Base-by-base conservation (phyloP, 1,140 invertebrate genomes). In the Dolichoris vasculosae region DNA sequence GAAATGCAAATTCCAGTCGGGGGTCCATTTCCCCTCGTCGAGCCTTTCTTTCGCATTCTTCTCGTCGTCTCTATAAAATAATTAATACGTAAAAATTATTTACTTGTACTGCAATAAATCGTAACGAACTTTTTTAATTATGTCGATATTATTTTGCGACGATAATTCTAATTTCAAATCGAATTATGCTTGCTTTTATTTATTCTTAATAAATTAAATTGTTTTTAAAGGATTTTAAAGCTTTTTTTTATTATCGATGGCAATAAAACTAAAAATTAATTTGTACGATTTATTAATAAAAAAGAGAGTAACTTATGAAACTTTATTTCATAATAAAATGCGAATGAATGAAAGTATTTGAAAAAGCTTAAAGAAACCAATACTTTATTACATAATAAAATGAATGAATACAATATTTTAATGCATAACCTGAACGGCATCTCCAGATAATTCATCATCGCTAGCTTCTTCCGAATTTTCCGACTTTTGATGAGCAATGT, bases 1-100 rank as follows among this genome's bases (percentile, higher is more conserved):
- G 97, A 92, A 98, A 97, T 40, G 96, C 96, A 91, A 97, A 98
- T 94, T 98, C 97, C 94, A 97, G 93, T 69, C 97, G 94, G 87
- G 97, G 97, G 92, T 97, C 97, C 96, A 97, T 97, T 91, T 98
- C 97, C 91, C 97, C 97, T 69, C 97, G 94, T 35, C 97, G 94
- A 0, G 97, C 97, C 90, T 97, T 97, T 77, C 97, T 94, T 93
- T 97, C 97, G 95, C 97, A 97, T 97, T 97, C 97, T 95, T 97
- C 97, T 59, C 97, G 94, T 67, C 97, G 94, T 93, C 96, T 96
- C 97, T 97, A 92, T 40, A 85, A 73, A 32, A 3, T 30, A 17
- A n/a, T 64, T 15, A 64, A 8, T 26, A 2, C 11, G 51, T 20
- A 13, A 51, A 51, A 35, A 75, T 75, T 46, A 75, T 46, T 46